Conservation (phyloP, 2,888 invertebrate species). For the Dichetophora obliterata region DNA sequence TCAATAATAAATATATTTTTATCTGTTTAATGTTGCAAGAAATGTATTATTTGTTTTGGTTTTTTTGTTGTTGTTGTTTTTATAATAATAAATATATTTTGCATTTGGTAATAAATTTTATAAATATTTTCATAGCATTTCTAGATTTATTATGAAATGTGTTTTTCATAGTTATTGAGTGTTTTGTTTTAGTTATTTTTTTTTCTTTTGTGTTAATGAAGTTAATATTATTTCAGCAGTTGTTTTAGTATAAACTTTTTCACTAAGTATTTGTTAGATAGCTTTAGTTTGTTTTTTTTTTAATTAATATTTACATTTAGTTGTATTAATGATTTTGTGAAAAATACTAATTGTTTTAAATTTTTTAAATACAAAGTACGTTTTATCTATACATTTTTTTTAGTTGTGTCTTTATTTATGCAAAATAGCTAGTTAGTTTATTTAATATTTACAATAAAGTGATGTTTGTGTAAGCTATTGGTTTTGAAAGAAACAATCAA, state of each 20-base stretch:
- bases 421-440: not conserved
- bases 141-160: slow-evolving; percentile 12
- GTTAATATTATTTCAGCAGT: slow-evolving; percentile 12
- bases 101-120: slow-evolving; percentile 18
- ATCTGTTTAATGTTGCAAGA: slow-evolving; percentile 7
- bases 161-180: too few species aligned
- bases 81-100: not conserved
- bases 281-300: not conserved
- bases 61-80: not conserved
- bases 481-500: not conserved
- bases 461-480: not conserved
- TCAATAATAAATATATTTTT: slow-evolving; percentile 10
- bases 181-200: not conserved
- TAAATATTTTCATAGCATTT: slow-evolving; percentile 22
- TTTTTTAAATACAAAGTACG: not conserved
- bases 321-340: slow-evolving; percentile 12
- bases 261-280: not conserved
- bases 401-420: slow-evolving; percentile 12
- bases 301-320: slow-evolving; percentile 23
- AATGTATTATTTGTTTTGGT: not conserved
- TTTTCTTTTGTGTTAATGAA: not conserved
- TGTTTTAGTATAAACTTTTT: slow-evolving; percentile 13
- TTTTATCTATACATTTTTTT: not conserved
- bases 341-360: slow-evolving; percentile 15
- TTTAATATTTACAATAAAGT: not conserved